Evolutionary conservation across 2,888 invertebrate genomes (phyloP), one percentile per base, ranked within the genome.

Genomic region (Zonitis immaculata): DNA sequence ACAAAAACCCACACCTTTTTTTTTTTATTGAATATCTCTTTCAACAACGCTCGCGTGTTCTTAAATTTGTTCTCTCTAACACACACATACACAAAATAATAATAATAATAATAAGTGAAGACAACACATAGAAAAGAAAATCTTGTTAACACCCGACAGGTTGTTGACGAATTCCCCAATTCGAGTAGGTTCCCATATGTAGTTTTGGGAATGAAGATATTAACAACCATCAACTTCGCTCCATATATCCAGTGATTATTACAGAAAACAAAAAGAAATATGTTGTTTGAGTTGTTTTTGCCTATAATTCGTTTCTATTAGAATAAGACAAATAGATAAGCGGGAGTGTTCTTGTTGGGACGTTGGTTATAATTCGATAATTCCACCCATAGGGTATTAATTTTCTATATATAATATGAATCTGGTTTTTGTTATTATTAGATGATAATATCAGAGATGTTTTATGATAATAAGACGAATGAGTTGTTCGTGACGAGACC

Each of bases 1-100:
- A 64, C 63, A 65, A 64, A 63, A 64, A 61, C 65, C 62, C 59
- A 57, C 62, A 60, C 60, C 62, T n/a, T n/a, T n/a, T n/a, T n/a
- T n/a, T n/a, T n/a, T n/a, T 64, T 61, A 64, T 63, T 62, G 60
- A 62, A 62, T 61, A 59, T 58, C 60, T 57, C 56, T 51, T 51
- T 52, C 49, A 53, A 49, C 48, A 44, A 47, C 42, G 42, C 39
- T 65, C 58, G 64, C 66, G 66, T 65, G 64, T 62, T 60, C 52
- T 57, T 52, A 54, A 56, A 56, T 60, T 61, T 55, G 61, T 62
- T 58, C 59, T 57, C 48, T 43, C 42, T 49, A 42, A 51, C 49
- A 39, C 44, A 25, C 44, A 14, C 32, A 32, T 8, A 27, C 11
- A 42, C 44, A 25, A 22, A 27, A 52, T 27, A 43, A 43, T 48